Percentiles rank a stretch among this genome's conserved stretches.
phyloP scores from a whole-genome alignment of 2,888 invertebrate genomes.

The Acanthosepion esculentum region DNA sequence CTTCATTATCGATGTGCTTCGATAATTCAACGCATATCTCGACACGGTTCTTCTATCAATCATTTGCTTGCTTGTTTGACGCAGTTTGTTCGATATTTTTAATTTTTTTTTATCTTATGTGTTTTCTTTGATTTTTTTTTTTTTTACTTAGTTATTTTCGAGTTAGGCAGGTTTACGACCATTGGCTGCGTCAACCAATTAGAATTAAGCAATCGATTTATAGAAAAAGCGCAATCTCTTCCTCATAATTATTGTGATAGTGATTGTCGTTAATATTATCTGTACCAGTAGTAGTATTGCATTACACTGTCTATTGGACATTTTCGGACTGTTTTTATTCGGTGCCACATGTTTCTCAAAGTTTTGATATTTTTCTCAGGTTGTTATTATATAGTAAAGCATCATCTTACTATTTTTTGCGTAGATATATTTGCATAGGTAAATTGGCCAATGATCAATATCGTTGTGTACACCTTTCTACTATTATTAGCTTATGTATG shows the following conservation, averaged over 20 bases:
- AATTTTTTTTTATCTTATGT: background rate
- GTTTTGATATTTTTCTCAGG: too few species aligned
- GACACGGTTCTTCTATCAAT: background rate
- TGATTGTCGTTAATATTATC: background rate
- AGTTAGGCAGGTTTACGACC: background rate
- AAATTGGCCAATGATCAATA: too few species aligned
- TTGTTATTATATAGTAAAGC: too few species aligned
- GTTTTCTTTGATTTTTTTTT: background rate
- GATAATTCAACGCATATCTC: constrained; percentile 4
- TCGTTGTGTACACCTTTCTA: too few species aligned
- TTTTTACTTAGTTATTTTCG: background rate
- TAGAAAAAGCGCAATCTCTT: background rate
- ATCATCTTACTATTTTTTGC: too few species aligned
- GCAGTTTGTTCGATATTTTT: constrained; percentile 3
- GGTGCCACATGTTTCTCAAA: too few species aligned
- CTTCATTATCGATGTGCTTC: background rate
- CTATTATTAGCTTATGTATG: too few species aligned
- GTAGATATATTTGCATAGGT: too few species aligned
- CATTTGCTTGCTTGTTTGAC: constrained; percentile 8
- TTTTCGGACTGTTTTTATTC: background rate
- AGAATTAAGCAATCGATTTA: background rate
- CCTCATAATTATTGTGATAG: background rate
- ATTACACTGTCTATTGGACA: background rate
- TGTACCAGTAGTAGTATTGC: background rate
- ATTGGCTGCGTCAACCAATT: background rate